Conservation (phyloP, 2,888 invertebrate genomes). For the Tillus elongatus region DNA sequence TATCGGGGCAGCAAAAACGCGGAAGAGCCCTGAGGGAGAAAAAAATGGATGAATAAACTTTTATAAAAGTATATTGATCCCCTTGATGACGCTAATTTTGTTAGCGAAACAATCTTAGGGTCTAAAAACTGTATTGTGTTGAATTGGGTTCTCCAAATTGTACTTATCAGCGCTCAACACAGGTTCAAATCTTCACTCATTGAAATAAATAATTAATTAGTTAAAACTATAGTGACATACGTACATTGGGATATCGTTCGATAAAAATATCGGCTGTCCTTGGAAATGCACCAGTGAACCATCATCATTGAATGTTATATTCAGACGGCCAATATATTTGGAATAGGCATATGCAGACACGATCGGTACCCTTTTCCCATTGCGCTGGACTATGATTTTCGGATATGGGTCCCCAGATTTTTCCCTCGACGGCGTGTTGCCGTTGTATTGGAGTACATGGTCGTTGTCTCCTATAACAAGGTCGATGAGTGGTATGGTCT, state of each 20-base stretch:
- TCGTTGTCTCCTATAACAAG: conserved; percentile 86
- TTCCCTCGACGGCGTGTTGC: conserved; percentile 60
- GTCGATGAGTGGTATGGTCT: conserved; percentile 68
- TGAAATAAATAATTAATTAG: too few relatives aligned
- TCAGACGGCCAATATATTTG: conserved; percentile 77
- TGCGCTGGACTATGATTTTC: conserved; percentile 56
- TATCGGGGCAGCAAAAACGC: too few relatives aligned
- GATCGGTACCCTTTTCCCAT: conserved; percentile 65
- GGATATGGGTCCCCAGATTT: conserved; percentile 69
- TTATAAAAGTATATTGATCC: too few relatives aligned
- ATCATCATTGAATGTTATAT: conserved; percentile 56
- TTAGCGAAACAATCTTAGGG: too few relatives aligned
- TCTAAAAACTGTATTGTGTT: too few relatives aligned
- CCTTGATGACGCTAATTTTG: too few relatives aligned
- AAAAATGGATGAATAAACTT: too few relatives aligned
- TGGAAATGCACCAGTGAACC: conserved; percentile 59
- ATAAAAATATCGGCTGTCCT: conserved; percentile 71
- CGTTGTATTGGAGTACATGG: conserved; percentile 81
- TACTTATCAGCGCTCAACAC: too few relatives aligned
- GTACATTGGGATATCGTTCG: conserved; percentile 52
- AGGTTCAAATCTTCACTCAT: too few relatives aligned
- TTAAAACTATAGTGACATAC: too few relatives aligned
- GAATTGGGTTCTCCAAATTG: too few relatives aligned
- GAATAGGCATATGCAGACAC: conserved; percentile 88
- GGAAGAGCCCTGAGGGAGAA: too few relatives aligned